Base-by-base conservation (phyloP, 1,140 invertebrate species). In the Mercenaria mercenaria region DNA sequence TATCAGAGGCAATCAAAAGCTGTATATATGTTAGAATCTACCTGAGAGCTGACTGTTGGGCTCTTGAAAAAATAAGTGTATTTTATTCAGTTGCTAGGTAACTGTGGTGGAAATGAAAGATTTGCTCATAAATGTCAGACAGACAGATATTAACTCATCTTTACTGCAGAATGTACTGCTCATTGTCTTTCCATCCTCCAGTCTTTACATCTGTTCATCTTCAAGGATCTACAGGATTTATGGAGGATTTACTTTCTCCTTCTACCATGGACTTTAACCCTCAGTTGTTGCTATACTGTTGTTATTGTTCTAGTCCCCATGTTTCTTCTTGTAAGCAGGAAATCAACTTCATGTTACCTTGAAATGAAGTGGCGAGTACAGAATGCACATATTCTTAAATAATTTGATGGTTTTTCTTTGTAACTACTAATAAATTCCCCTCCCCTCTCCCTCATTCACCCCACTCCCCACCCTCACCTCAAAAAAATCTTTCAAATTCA, bases 81-180 rank as follows among this genome's bases (percentile, higher is more conserved):
- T 79, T 79, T 52, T 52, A 37, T 79, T 79, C 29, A 34, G 76
- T 79, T 79, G 76, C 76, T 79, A 52, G 47, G 76, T 79, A 79
- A 79, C 76, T 34, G 29, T 76, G 76, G 47, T 79, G 50, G 29
- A 56, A 52, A 4, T 52, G 76, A 79, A 79, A 50, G 76, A 79
- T 59, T 79, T 56, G 50, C 43, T 59, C 76, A 79, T 79, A 79
- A 79, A 79, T 79, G 76, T 79, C 76, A 79, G 43, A 79, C 76
- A 79, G 43, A 76, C 39, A 76, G 72, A 77, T 50, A 47, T 52
- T 77, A 47, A 52, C 74, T 77, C 47, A 77, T 77, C 23, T 29
- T 72, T 43, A 72, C 34, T 72, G 67, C 67, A 72, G 34, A n/a
- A 23, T 41, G 67, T 43, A 39, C 20, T n/a, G 6, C 67, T 41